These are phyloP conservation scores for Chloroceryle amazona DNA, from an alignment of 2,797 vertebrate genomes.

Conservation along the genomic window DNA sequence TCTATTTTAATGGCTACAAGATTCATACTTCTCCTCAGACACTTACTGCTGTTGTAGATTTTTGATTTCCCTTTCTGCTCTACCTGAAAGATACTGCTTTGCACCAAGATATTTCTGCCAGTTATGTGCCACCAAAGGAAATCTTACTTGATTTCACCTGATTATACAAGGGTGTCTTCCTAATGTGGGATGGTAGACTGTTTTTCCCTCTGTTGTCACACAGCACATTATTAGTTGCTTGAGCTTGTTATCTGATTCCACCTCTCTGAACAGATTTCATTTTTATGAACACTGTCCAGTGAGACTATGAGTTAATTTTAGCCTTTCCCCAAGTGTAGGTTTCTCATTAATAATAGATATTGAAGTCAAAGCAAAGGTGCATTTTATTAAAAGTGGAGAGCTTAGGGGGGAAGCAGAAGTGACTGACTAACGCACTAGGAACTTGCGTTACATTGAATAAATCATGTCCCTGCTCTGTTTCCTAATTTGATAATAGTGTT, in stretches of 20 bases:
- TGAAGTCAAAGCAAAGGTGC: not conserved
- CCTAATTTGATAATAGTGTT: not conserved
- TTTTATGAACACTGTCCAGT: not conserved
- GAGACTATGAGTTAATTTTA: conserved; percentile 8
- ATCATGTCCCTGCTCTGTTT: not conserved
- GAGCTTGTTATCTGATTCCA: not conserved
- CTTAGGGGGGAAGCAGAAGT: not conserved
- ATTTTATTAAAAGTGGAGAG: conserved; percentile 11
- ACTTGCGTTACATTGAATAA: not conserved
- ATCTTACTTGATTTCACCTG: not conserved
- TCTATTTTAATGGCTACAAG: conserved; percentile 17
- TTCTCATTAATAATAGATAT: conserved; percentile 27
- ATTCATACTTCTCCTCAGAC: not conserved
- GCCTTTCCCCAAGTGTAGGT: not conserved
- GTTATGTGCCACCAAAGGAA: not conserved
- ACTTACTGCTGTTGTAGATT: not conserved
- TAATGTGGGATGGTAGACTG: not conserved
- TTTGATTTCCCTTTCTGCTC: conserved; percentile 33
- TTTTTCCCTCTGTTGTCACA: not conserved
- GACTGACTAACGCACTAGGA: not conserved
- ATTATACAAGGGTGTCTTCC: not conserved
- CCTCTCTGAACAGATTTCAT: not conserved
- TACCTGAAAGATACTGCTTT: not conserved
- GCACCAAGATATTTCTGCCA: not conserved
- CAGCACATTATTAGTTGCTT: not conserved